Conservation (phyloP, 2,888 invertebrate species). For the Cryptophagus acutangulus region DNA sequence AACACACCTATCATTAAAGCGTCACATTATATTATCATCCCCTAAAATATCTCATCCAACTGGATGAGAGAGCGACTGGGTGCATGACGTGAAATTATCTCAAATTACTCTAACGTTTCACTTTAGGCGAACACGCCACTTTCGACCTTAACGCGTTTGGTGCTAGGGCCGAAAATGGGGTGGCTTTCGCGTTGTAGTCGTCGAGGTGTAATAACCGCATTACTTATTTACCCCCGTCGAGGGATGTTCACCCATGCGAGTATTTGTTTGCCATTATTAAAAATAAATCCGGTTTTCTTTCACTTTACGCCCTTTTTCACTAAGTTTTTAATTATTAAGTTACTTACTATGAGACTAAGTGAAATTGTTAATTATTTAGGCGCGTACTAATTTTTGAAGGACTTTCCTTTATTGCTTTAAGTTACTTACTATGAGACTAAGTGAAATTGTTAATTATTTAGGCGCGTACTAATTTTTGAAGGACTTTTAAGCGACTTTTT, state of each 20-base stretch:
- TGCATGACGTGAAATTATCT: constrained; percentile 46
- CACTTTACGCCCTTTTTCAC: too few species aligned
- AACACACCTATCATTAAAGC: constrained; percentile 38
- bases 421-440: too few species aligned
- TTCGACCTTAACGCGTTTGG: constrained; percentile 20
- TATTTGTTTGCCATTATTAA: constrained; percentile 46
- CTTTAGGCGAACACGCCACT: too few species aligned
- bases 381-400: too few species aligned
- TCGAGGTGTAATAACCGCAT: constrained; percentile 47
- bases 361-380: too few species aligned
- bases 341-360: too few species aligned
- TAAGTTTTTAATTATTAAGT: too few species aligned
- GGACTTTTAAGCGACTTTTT: too few species aligned
- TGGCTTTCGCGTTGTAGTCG: constrained; percentile 36
- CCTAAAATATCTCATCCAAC: constrained; percentile 44
- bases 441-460: too few species aligned
- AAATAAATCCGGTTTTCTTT: constrained; percentile 46
- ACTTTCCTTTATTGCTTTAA: too few species aligned
- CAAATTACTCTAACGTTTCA: constrained; percentile 40
- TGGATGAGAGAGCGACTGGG: constrained; percentile 42
- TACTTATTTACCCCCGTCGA: constrained; percentile 45
- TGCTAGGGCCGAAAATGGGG: constrained; percentile 29
- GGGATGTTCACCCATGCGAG: constrained; percentile 40
- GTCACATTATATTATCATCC: constrained; percentile 40
- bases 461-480: too few species aligned